Base-by-base conservation (phyloP, 1,140 invertebrate genomes). In the Lepidurus arcticus region DNA sequence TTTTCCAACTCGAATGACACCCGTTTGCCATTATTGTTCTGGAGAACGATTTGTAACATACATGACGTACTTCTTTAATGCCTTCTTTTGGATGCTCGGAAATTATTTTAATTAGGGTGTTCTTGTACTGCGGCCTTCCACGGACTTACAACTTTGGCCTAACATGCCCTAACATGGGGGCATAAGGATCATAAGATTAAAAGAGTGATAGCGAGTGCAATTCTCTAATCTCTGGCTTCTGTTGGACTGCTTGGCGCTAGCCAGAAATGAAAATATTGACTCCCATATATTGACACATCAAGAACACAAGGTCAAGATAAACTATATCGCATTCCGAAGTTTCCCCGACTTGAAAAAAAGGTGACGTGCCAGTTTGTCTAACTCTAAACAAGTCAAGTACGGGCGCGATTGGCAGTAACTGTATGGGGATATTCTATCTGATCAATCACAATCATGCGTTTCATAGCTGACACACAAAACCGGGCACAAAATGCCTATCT, bases 191-290 rank as follows among this genome's bases (percentile, higher is more conserved):
- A 65, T 21, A 21, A 65, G 53, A 65, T 65, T 21, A 13, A 65
- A 21, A 21, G 53, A 65, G 16, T n/a, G 53, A 13, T 21, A 65
- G 9, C 53, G 16, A 65, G n/a, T 13, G 53, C 8, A 65, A 13
- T 65, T 65, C 0, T 65, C 53, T 65, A 65, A 65, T 65, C 53
- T 65, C 16, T 13, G 8, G n/a, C n/a, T 65, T 4, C 16, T 65
- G 53, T 65, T 65, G 53, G 53, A 65, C 53, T 65, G 53, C 53
- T 13, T 65, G 53, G 53, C 53, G 53, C 53, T 65, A 21, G 53
- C 53, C 53, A 21, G 53, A 65, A 65, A 65, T 65, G 16, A n/a
- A 13, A 65, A 16, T 65, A 65, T 65, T 65, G 53, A 16, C 53
- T 65, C 16, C 53, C 13, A 21, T n/a, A 65, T 21, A 65, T 21